Percentiles rank a stretch among this genome's conserved stretches.
phyloP scores from a whole-genome alignment of 2,888 invertebrate species.

The Heliconius charithonia region DNA sequence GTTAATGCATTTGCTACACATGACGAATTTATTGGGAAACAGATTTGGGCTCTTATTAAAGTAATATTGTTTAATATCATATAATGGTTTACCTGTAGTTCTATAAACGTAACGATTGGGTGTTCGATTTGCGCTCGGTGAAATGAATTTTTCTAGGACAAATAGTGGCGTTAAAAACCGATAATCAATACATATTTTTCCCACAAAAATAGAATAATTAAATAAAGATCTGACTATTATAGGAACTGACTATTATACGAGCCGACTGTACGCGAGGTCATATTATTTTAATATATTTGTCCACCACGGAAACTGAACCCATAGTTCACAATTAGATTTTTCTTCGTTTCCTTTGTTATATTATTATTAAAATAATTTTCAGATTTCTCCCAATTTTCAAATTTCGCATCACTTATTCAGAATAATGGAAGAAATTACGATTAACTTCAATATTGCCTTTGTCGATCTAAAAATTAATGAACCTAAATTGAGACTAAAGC shows the following conservation, averaged over 20 bases:
- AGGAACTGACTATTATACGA: no score
- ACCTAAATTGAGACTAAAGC: constrained; percentile 20
- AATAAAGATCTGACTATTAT: no score
- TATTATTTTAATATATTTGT: no score
- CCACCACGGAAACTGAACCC: not conserved
- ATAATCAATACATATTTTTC: no score
- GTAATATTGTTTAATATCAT: not conserved
- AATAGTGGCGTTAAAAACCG: no score
- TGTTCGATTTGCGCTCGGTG: not conserved
- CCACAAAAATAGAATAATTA: no score
- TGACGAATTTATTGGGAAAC: constrained; percentile 22
- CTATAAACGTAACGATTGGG: no score
- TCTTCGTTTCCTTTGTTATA: not conserved
- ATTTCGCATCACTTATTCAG: constrained; percentile 3
- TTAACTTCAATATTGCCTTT: constrained; percentile 10
- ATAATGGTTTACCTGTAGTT: not conserved
- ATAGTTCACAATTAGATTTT: not conserved
- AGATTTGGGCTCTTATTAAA: constrained; percentile 9
- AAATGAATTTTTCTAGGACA: not conserved
- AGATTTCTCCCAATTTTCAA: not conserved
- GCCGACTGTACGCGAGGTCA: not conserved
- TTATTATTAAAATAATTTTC: not conserved
- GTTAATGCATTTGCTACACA: constrained; percentile 22
- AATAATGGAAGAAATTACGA: constrained; percentile 2
- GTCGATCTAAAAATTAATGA: constrained; percentile 22